phyloP scores from a whole-genome alignment of 2,113 vertebrate genomes.

The Thinocorus orbignyianus region DNA sequence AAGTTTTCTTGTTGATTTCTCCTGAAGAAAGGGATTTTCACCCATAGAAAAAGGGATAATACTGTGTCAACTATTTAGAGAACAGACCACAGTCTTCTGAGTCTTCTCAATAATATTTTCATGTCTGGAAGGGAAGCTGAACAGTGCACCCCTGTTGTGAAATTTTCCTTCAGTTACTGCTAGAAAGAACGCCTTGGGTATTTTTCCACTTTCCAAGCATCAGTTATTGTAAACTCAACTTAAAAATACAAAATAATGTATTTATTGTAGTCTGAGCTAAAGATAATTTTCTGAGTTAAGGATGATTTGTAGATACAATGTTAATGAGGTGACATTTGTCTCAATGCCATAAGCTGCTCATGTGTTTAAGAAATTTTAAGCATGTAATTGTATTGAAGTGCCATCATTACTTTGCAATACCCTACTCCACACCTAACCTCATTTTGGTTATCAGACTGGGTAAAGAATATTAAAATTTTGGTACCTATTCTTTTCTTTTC shows the following conservation, averaged over 20 bases:
- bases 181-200: neutral
- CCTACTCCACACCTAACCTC: neutral
- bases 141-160: neutral
- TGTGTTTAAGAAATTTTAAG: neutral
- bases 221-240: neutral
- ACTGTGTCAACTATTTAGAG: neutral
- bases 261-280: neutral
- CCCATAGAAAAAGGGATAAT: neutral
- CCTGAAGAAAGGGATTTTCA: neutral
- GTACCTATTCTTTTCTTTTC: neutral
- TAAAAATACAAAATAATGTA: neutral
- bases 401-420: neutral
- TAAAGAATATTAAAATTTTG: neutral
- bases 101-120: neutral
- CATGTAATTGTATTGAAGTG: neutral
- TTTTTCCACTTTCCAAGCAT: conserved; percentile 23
- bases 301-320: neutral
- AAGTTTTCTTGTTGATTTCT: neutral
- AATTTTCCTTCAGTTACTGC: neutral
- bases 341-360: neutral
- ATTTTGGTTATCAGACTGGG: neutral
- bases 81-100: neutral
- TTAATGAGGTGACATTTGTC: neutral
- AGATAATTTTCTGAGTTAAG: neutral
- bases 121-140: neutral